These are phyloP conservation scores for Drosophila infuscata DNA, from an alignment of 2,888 invertebrate species.

Conservation along the genomic window DNA sequence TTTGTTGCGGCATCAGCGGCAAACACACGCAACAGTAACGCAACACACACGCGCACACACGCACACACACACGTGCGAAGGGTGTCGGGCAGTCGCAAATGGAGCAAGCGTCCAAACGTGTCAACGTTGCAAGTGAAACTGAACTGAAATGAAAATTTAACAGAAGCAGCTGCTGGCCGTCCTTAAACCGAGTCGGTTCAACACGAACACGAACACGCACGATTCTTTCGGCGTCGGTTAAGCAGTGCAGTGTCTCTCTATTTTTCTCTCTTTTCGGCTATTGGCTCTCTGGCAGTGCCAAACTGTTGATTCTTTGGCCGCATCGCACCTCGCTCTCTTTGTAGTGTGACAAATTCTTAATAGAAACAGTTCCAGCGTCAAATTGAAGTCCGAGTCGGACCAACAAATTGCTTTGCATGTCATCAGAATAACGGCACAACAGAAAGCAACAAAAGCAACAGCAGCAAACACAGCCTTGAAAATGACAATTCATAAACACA, in stretches of 20 bases:
- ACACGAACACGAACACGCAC: slow-evolving; percentile 23
- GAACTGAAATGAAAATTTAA: slow-evolving; percentile 49
- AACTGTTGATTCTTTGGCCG: slow-evolving; percentile 70
- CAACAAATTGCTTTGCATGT: slow-evolving; percentile 55
- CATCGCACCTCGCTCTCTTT: slow-evolving; percentile 10
- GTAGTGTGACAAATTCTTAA: slow-evolving; percentile 54
- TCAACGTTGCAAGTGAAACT: slow-evolving; percentile 63
- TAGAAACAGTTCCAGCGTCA: slow-evolving; percentile 13
- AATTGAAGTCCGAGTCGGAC: slow-evolving; percentile 16
- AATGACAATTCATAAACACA: slow-evolving; percentile 60
- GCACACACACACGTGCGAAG: background rate
- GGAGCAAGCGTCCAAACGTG: slow-evolving; percentile 54
- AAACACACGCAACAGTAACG: slow-evolving; percentile 4
- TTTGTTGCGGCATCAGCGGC: slow-evolving; percentile 46
- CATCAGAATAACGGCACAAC: slow-evolving; percentile 41
- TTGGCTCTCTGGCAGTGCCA: slow-evolving; percentile 52
- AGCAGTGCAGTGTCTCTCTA: slow-evolving; percentile 54
- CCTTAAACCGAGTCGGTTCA: slow-evolving; percentile 59
- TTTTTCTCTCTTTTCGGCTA: background rate
- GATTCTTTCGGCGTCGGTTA: slow-evolving; percentile 60
- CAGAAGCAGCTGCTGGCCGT: slow-evolving; percentile 52
- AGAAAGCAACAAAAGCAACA: slow-evolving; percentile 12
- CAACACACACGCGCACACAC: slow-evolving; percentile 7
- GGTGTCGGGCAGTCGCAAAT: slow-evolving; percentile 1
- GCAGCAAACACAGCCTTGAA: slow-evolving; percentile 24